These are phyloP conservation scores for Ctena decussata DNA, from an alignment of 2,888 invertebrate genomes.

Conservation along the genomic window DNA sequence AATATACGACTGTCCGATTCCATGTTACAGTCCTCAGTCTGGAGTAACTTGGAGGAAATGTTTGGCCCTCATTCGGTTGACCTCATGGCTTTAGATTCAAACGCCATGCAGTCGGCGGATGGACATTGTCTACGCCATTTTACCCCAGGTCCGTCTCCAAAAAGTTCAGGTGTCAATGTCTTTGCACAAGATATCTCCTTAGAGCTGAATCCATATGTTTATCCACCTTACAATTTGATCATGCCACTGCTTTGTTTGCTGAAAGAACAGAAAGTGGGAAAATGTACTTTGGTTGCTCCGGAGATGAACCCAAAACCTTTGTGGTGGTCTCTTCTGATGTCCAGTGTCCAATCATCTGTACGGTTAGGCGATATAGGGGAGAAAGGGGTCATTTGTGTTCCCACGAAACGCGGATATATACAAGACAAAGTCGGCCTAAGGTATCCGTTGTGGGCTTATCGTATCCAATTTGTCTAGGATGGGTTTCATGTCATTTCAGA, in stretches of 20 bases:
- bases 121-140: conserved; percentile 33
- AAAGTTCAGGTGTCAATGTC: conserved; percentile 44
- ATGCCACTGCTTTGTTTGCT: conserved; percentile 37
- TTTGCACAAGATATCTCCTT: conserved; percentile 43
- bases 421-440: conserved; percentile 12
- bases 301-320: conserved; percentile 11
- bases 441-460: neutral
- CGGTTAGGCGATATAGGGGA: conserved; percentile 11
- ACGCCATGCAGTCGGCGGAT: conserved; percentile 23
- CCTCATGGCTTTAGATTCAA: conserved; percentile 52
- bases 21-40: neutral
- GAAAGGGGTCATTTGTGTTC: neutral
- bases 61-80: conserved; percentile 55
- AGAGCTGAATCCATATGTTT: conserved; percentile 48
- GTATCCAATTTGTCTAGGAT: neutral
- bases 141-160: conserved; percentile 24
- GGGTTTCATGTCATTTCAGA: neutral
- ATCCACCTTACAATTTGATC: conserved; percentile 39
- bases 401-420: conserved; percentile 14
- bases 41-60: conserved; percentile 20
- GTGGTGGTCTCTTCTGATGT: conserved; percentile 53
- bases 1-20: neutral
- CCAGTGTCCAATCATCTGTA: neutral
- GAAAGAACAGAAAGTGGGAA: neutral
- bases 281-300: conserved; percentile 42